Percentiles rank a stretch among this genome's conserved stretches.
Evolutionary conservation across 2,113 vertebrate genomes (phyloP).

Genomic region (Melanostigma gelatinosum): DNA sequence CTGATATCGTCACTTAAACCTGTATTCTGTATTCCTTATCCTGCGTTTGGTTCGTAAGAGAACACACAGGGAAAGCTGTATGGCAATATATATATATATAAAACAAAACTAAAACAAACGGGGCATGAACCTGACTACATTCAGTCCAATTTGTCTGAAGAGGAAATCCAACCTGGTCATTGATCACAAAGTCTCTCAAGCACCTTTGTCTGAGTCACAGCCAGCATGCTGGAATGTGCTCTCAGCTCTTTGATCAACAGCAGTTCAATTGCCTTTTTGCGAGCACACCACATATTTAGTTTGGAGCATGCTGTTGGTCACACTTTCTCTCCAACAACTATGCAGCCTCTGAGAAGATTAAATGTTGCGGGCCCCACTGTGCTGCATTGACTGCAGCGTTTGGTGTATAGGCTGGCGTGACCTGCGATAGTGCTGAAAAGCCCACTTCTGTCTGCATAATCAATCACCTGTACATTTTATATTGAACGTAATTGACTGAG

Average conservation of each 20-base stretch:
- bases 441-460: constrained; percentile 56
- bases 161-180: constrained; percentile 8
- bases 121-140: neutral
- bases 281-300: constrained; percentile 13
- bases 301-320: constrained; percentile 11
- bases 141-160: constrained; percentile 4
- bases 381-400: constrained; percentile 41
- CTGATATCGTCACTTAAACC: neutral
- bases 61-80: neutral
- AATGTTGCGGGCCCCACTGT: constrained; percentile 25
- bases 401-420: constrained; percentile 39
- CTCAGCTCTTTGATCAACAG: constrained; percentile 4
- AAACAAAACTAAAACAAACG: neutral
- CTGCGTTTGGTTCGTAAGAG: neutral
- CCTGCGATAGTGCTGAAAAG: constrained; percentile 57
- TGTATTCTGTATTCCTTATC: neutral
- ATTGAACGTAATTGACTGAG: constrained; percentile 71
- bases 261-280: constrained; percentile 17
- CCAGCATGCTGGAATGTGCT: constrained; percentile 9
- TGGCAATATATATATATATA: neutral
- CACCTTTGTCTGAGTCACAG: neutral
- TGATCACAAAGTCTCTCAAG: constrained; percentile 6
- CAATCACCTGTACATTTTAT: constrained; percentile 75
- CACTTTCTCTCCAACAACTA: constrained; percentile 9
- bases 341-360: constrained; percentile 18